Evolutionary conservation across 2,113 vertebrate species (phyloP).

Genomic region (Procapra przewalskii): DNA sequence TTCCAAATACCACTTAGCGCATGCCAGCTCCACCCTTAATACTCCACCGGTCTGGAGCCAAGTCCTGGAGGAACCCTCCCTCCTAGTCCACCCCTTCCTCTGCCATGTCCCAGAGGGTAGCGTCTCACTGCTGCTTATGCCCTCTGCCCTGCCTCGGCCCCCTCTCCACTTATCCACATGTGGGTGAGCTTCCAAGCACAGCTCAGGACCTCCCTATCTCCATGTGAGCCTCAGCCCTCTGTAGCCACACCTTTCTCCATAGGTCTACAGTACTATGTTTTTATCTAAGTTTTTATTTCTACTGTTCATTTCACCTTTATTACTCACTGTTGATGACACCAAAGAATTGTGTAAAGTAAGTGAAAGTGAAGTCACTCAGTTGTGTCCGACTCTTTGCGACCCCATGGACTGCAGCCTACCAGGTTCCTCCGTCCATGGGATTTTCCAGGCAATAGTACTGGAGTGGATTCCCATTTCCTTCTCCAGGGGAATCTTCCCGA

Average conservation of each 20-base stretch:
- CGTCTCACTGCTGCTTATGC: fast-evolving
- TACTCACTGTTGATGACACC: background rate
- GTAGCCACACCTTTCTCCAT: background rate
- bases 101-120: background rate
- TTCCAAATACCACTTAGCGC: background rate
- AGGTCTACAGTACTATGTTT: too few relatives aligned
- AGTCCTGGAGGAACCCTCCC: background rate
- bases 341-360: background rate
- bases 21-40: background rate
- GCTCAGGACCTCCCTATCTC: background rate
- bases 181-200: background rate
- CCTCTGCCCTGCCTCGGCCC: background rate
- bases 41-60: background rate
- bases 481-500: too few relatives aligned
- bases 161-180: too few relatives aligned
- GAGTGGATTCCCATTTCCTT: too few relatives aligned
- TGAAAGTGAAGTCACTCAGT: too few relatives aligned
- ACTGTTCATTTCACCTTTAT: background rate
- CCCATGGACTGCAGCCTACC: too few relatives aligned
- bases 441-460: too few relatives aligned
- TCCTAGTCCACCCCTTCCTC: background rate
- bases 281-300: background rate
- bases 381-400: too few relatives aligned
- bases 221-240: background rate
- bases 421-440: too few relatives aligned